phyloP scores from a whole-genome alignment of 2,797 vertebrate genomes.

The Microtus californicus region DNA sequence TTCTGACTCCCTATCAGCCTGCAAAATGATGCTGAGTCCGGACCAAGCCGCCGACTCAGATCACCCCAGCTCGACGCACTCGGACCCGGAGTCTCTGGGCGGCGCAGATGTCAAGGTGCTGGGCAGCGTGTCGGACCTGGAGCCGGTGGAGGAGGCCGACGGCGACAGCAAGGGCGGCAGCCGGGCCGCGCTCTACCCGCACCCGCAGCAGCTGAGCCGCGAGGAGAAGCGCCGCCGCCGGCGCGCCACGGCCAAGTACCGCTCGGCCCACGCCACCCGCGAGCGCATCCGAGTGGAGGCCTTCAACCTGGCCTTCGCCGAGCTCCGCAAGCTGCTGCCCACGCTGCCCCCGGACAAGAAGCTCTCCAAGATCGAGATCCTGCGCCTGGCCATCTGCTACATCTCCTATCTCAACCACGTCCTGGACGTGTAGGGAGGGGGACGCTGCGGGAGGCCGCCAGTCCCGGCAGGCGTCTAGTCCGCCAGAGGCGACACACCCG shows the following conservation, averaged over 20 bases:
- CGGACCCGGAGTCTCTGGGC: conserved; percentile 91
- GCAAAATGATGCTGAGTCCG: conserved; percentile 95
- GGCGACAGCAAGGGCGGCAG: conserved; percentile 82
- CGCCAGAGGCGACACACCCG: background rate
- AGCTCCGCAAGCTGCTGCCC: conserved; percentile 89
- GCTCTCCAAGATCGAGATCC: conserved; percentile 90
- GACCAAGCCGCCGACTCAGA: conserved; percentile 93
- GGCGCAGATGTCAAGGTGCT: conserved; percentile 89
- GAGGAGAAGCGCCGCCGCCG: conserved; percentile 87
- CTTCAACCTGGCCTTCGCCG: conserved; percentile 90
- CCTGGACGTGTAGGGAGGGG: conserved; percentile 87
- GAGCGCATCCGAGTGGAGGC: conserved; percentile 90
- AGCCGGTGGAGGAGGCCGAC: conserved; percentile 90
- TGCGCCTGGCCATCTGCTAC: conserved; percentile 90
- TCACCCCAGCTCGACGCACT: conserved; percentile 89
- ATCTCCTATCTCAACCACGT: conserved; percentile 91
- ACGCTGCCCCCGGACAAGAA: conserved; percentile 90
- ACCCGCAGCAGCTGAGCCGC: conserved; percentile 89
- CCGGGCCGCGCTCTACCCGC: conserved; percentile 87
- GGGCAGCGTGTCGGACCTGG: conserved; percentile 91
- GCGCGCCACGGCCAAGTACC: conserved; percentile 90
- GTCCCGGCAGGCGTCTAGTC: background rate
- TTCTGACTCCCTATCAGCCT: conserved; percentile 72
- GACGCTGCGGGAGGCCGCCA: background rate
- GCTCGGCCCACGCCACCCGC: conserved; percentile 89